A percentile compares a stretch with the other conserved stretches of the same genome.
Conservation (phyloP, 2,888 invertebrate species). For the Drepanosiphum platanoidis region DNA sequence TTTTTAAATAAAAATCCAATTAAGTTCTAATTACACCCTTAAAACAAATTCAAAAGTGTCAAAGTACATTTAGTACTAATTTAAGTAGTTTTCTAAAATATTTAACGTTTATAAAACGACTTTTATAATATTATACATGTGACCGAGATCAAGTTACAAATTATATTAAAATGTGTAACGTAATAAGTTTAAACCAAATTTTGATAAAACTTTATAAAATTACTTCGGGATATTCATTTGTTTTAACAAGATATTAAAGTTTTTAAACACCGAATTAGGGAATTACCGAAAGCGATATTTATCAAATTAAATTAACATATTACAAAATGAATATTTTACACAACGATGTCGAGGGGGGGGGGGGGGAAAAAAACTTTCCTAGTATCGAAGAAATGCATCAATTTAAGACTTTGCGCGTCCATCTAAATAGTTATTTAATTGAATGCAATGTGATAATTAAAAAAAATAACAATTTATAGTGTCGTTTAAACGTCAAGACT, state of each 20-base stretch:
- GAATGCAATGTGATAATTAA: conserved; percentile 39
- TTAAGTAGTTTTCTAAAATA: not conserved
- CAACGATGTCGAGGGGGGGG: too few species aligned
- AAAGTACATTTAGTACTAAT: not conserved
- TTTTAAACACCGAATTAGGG: conserved; percentile 23
- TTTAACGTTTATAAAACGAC: conserved; percentile 29
- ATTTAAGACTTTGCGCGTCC: not conserved
- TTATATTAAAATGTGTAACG: conserved; percentile 51
- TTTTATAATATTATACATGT: not conserved
- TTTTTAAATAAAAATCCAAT: not conserved
- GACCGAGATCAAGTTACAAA: conserved; percentile 48
- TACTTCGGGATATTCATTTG: conserved; percentile 37
- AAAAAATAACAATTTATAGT: conserved; percentile 22
- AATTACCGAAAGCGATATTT: conserved; percentile 22
- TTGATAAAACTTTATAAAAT: conserved; percentile 37
- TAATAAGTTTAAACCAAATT: conserved; percentile 52
- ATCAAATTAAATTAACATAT: conserved; percentile 23
- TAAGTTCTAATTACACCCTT: not conserved
- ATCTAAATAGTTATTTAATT: conserved; percentile 11
- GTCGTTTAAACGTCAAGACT: conserved; percentile 22
- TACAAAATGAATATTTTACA: conserved; percentile 19
- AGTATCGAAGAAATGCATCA: not conserved
- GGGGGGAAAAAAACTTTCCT: not conserved
- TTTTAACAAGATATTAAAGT: conserved; percentile 52
- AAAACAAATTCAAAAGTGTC: not conserved